Percentiles rank a stretch among this genome's conserved stretches.
Evolutionary conservation across 2,888 invertebrate genomes (phyloP).

Genomic region (Drosophila birchii): DNA sequence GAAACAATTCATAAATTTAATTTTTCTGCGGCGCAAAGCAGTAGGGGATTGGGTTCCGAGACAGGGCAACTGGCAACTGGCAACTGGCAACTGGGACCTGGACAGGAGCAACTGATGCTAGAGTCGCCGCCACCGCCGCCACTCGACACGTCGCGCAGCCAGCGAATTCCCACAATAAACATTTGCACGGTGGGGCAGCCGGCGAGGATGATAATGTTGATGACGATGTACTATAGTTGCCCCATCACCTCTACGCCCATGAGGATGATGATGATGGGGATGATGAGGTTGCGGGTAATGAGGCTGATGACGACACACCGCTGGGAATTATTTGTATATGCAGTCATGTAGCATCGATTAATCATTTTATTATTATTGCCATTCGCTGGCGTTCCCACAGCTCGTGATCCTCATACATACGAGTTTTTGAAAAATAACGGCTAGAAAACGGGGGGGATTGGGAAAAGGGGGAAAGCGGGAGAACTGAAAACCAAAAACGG

Average conservation of each 20-base stretch:
- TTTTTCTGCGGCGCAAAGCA: constrained; percentile 55
- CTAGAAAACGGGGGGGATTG: neutral
- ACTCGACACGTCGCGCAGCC: constrained; percentile 63
- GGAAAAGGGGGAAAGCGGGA: neutral
- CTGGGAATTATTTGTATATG: constrained; percentile 78
- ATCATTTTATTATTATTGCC: constrained; percentile 79
- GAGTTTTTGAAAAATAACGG: constrained; percentile 29
- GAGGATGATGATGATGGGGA: constrained; percentile 26
- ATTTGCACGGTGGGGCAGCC: constrained; percentile 68
- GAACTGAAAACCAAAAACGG: neutral
- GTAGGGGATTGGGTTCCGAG: constrained; percentile 6
- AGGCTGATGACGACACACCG: constrained; percentile 76
- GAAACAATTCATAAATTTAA: constrained; percentile 80
- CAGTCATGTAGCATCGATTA: constrained; percentile 80
- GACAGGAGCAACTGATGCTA: constrained; percentile 15
- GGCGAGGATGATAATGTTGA: constrained; percentile 58
- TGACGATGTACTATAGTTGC: constrained; percentile 41
- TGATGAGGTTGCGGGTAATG: constrained; percentile 61
- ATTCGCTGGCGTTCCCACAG: constrained; percentile 74
- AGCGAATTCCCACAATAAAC: constrained; percentile 77
- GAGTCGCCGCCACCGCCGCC: constrained; percentile 34
- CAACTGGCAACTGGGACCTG: neutral
- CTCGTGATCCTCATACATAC: constrained; percentile 68
- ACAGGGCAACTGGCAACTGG: neutral
- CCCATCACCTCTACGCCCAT: constrained; percentile 18